A percentile compares a stretch with the other conserved stretches of the same genome.
Conservation (phyloP, 2,888 invertebrate genomes). For the Limnephilus auricula region DNA sequence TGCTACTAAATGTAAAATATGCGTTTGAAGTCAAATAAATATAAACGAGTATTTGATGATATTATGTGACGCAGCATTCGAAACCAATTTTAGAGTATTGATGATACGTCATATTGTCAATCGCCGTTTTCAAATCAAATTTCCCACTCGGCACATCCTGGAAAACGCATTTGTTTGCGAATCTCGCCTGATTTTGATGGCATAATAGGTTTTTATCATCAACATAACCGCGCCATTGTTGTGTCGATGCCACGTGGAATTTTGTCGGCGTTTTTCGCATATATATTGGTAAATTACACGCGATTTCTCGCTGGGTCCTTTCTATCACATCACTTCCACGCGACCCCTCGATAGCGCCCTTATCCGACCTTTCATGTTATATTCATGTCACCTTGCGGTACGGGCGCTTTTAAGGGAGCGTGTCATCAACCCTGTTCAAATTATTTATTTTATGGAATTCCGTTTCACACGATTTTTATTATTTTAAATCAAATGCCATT, state of each 20-base stretch:
- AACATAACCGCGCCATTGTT: constrained; percentile 12
- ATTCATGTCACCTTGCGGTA: constrained; percentile 48
- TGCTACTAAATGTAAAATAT: too few relatives aligned
- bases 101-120: background rate
- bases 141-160: background rate
- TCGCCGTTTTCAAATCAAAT: background rate
- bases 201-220: constrained; percentile 25
- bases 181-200: constrained; percentile 28
- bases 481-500: background rate
- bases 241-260: background rate
- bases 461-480: background rate
- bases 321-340: constrained; percentile 11
- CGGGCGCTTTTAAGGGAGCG: constrained; percentile 2
- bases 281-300: constrained; percentile 53
- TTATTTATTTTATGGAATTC: background rate
- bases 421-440: constrained; percentile 20
- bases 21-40: background rate
- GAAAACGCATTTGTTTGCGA: background rate
- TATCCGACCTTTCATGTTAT: constrained; percentile 47
- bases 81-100: background rate
- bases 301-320: constrained; percentile 16
- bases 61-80: background rate
- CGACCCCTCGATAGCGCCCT: background rate
- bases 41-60: background rate
- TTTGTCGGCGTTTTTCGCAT: constrained; percentile 38